Conservation (phyloP, 2,888 invertebrate species). For the Diarsia rubi region DNA sequence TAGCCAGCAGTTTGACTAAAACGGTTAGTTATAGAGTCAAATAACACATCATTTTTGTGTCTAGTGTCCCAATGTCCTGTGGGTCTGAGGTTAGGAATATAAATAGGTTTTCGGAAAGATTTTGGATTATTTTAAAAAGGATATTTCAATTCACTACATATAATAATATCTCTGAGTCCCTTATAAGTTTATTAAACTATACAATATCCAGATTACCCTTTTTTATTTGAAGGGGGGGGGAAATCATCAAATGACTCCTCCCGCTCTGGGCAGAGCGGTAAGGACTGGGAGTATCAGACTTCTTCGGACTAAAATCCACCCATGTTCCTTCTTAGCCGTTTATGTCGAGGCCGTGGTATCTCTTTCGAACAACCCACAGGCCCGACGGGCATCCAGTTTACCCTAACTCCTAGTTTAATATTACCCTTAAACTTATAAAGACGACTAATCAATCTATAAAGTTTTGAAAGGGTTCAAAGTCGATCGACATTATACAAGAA, state of each 20-base stretch:
- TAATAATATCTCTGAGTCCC: neutral
- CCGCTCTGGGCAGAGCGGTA: too few relatives aligned
- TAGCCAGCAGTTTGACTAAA: slow-evolving; percentile 22
- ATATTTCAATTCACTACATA: neutral
- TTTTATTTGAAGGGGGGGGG: too few relatives aligned
- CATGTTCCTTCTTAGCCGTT: too few relatives aligned
- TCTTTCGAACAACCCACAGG: too few relatives aligned
- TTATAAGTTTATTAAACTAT: neutral
- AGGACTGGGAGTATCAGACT: too few relatives aligned
- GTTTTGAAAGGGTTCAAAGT: slow-evolving; percentile 11
- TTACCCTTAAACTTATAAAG: neutral
- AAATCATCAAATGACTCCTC: too few relatives aligned
- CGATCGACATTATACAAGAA: slow-evolving; percentile 4
- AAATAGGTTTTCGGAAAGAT: neutral
- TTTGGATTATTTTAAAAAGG: neutral
- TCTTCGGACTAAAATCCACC: too few relatives aligned
- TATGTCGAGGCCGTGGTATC: too few relatives aligned
- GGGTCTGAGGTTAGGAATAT: neutral
- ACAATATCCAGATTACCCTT: too few relatives aligned
- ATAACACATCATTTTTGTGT: neutral
- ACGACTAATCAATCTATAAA: neutral
- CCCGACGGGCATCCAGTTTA: too few relatives aligned
- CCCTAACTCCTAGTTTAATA: too few relatives aligned
- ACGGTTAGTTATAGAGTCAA: neutral
- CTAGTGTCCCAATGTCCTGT: too few relatives aligned